Base-by-base conservation (phyloP, 1,140 invertebrate species). In the Leptopilina clavipes region DNA sequence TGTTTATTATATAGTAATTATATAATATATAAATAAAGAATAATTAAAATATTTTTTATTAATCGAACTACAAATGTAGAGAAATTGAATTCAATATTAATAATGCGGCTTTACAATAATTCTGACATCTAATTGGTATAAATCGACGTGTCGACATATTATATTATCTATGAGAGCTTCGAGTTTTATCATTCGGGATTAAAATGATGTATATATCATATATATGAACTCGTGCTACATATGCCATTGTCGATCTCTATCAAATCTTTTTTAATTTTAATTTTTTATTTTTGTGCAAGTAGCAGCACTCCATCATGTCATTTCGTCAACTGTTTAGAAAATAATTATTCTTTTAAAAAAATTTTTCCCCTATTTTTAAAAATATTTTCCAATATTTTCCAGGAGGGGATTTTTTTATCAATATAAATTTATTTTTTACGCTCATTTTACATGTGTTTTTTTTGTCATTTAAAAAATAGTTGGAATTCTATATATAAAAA, bases 221-320 rank as follows among this genome's bases (percentile, higher is more conserved):
- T 31, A 31, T 31, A 31, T 52, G n/a, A 40, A 52, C 48, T 52
- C 48, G 48, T 52, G 48, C 48, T 52, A 52, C 2, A n/a, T n/a
- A 52, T 52, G 48, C 48, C 48, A 52, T 52, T 52, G 48, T 52
- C 14, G 48, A 52, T 52, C 48, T 52, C 48, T 52, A 52, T 52
- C 48, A 52, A 52, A 52, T 52, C 9, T 48, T 3, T 31, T 3
- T 31, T 31, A 31, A 40, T 31, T 3, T 31, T 3, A 8, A 40
- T 40, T 8, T 40, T 40, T 40, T 40, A 3, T 40, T 40, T 40
- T 52, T 52, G 5, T 52, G n/a, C 48, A 52, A 52, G 14, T 52
- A n/a, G 48, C n/a, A 52, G 37, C 37, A 40, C 37, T 40, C 9
- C 37, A n/a, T n/a, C n/a, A 40, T 40, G 37, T 45, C 14, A n/a